These are phyloP conservation scores for Ptiloglossa arizonensis DNA, from an alignment of 1,140 invertebrate species.

Conservation along the genomic window DNA sequence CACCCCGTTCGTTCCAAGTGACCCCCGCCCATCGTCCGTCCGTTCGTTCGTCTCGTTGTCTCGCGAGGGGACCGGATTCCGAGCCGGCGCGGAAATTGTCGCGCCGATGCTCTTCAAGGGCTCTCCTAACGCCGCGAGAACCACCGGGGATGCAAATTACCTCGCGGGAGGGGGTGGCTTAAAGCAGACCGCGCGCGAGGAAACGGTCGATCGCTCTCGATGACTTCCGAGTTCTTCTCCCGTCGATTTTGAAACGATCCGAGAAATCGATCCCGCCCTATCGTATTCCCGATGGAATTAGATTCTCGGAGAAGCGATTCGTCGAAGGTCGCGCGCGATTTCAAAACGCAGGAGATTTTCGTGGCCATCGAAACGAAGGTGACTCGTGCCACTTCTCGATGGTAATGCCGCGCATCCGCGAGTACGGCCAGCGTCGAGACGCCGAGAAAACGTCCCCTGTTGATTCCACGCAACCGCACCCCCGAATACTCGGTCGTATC, in stretches of 20 bases:
- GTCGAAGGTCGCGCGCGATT: slow-evolving; percentile 57
- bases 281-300: no score
- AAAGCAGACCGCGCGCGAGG: slow-evolving; percentile 24
- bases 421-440: slow-evolving; percentile 68
- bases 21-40: background rate
- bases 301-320: no score
- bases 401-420: slow-evolving; percentile 68
- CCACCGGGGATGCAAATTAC: background rate
- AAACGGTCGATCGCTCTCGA: no score
- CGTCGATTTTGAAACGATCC: no score
- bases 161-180: background rate
- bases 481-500: slow-evolving; percentile 74
- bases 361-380: slow-evolving; percentile 45
- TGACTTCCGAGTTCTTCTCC: no score
- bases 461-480: slow-evolving; percentile 68
- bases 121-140: background rate
- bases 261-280: no score
- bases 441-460: slow-evolving; percentile 68
- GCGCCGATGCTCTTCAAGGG: background rate
- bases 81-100: slow-evolving; percentile 1
- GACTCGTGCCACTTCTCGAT: slow-evolving; percentile 77
- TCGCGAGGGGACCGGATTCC: background rate
- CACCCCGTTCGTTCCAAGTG: background rate
- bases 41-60: background rate
- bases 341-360: slow-evolving; percentile 49